These are phyloP conservation scores for Cosmorhoe ocellata DNA, from an alignment of 2,888 invertebrate genomes.

Conservation along the genomic window DNA sequence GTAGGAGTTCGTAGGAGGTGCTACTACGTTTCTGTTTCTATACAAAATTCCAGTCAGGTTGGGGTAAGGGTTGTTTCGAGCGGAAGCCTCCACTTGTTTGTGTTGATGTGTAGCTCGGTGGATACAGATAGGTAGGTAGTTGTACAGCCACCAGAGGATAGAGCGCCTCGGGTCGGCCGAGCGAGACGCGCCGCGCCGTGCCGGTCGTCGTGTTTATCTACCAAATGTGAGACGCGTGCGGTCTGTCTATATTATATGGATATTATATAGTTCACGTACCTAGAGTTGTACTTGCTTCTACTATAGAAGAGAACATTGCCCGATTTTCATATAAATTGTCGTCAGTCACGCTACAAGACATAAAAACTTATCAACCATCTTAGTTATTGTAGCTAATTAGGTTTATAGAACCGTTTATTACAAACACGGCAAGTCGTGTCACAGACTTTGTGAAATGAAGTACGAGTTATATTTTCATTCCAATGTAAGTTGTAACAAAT, in stretches of 20 bases:
- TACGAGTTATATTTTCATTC: conserved; percentile 25
- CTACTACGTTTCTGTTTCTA: neutral
- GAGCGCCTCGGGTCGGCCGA: conserved; percentile 9
- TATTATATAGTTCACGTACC: conserved; percentile 25
- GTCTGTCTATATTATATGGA: conserved; percentile 26
- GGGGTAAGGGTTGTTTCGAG: conserved; percentile 17
- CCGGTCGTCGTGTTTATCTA: conserved; percentile 28
- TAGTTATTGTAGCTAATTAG: conserved; percentile 62
- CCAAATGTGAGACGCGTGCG: conserved; percentile 29
- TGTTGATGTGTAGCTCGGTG: conserved; percentile 6
- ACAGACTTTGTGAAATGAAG: conserved; percentile 45
- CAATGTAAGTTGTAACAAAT: conserved; percentile 20
- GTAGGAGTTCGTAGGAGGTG: too few relatives aligned
- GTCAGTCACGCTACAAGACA: conserved; percentile 64
- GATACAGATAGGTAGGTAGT: neutral
- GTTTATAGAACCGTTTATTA: conserved; percentile 63
- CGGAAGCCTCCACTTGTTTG: conserved; percentile 12
- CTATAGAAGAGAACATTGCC: conserved; percentile 37
- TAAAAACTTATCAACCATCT: conserved; percentile 70
- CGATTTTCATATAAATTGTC: conserved; percentile 58
- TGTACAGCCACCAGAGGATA: conserved; percentile 9
- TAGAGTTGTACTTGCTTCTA: conserved; percentile 11
- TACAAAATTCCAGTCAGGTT: conserved; percentile 21
- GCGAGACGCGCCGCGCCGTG: too few relatives aligned
- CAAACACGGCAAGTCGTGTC: conserved; percentile 45